Conservation (phyloP, 2,113 vertebrate genomes). For the Turnix velox region DNA sequence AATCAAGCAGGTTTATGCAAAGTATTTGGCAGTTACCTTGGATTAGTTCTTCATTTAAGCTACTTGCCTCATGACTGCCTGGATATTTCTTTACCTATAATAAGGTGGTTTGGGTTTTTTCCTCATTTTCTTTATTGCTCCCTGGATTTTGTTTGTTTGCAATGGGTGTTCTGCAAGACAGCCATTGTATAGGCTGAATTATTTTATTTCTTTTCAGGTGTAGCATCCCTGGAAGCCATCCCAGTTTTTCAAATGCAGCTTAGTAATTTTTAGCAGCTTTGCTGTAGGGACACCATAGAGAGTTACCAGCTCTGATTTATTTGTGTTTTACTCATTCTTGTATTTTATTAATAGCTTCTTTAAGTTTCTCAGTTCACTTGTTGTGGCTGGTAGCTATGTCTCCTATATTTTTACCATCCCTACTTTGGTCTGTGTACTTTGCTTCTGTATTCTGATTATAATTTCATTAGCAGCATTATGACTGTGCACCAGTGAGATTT, state of each 20-base stretch:
- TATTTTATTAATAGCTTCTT: constrained; percentile 16
- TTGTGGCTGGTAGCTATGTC: neutral
- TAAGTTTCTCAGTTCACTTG: neutral
- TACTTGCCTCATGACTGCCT: neutral
- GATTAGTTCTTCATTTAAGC: neutral
- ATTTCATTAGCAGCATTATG: neutral
- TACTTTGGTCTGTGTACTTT: neutral
- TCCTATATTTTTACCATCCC: neutral
- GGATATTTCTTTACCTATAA: neutral
- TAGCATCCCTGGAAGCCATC: constrained; percentile 25
- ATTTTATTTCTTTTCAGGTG: constrained; percentile 37
- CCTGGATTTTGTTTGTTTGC: neutral
- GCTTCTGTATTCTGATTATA: neutral
- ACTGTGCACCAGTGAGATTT: neutral
- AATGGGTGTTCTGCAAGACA: neutral
- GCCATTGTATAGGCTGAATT: constrained; percentile 5
- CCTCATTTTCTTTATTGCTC: neutral
- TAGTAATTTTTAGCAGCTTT: neutral
- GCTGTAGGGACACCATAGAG: neutral
- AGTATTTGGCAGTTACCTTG: neutral
- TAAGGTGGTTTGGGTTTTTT: neutral
- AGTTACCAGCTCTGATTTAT: neutral
- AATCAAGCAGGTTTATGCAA: neutral
- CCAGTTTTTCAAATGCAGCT: constrained; percentile 6
- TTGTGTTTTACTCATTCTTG: neutral